Percentiles rank a stretch among this genome's conserved stretches.
Evolutionary conservation across 2,888 invertebrate species (phyloP).

Genomic region (Dusona sp.): DNA sequence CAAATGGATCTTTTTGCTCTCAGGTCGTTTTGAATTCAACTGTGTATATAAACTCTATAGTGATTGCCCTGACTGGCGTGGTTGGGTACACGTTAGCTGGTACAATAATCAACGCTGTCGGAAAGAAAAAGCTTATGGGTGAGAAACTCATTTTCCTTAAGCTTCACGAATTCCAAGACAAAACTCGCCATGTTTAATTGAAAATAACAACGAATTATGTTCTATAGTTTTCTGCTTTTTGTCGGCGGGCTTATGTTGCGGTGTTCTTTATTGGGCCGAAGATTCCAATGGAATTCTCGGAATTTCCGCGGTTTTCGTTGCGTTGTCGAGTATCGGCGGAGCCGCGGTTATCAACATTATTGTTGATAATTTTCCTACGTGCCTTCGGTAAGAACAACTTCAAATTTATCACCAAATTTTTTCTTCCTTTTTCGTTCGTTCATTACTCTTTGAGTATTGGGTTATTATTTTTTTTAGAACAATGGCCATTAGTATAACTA

Average conservation of each 20-base stretch:
- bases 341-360: slow-evolving; percentile 86
- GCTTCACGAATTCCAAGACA: background rate
- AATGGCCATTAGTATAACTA: slow-evolving; percentile 89
- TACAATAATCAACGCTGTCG: slow-evolving; percentile 85
- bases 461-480: slow-evolving; percentile 85
- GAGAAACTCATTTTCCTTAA: slow-evolving; percentile 71
- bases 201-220: slow-evolving; percentile 1
- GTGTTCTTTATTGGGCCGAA: slow-evolving; percentile 82
- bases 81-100: slow-evolving; percentile 88
- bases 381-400: slow-evolving; percentile 76
- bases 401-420: background rate
- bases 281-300: slow-evolving; percentile 79
- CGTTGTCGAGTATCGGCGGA: slow-evolving; percentile 85
- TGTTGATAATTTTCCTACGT: slow-evolving; percentile 82
- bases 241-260: slow-evolving; percentile 81
- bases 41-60: slow-evolving; percentile 90
- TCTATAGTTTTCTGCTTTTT: slow-evolving; percentile 80
- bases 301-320: slow-evolving; percentile 81
- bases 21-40: slow-evolving; percentile 85
- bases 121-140: slow-evolving; percentile 87
- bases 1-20: slow-evolving; percentile 66
- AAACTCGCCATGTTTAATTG: background rate
- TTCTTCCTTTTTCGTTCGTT: background rate
- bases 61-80: slow-evolving; percentile 88
- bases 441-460: background rate